Conservation (phyloP, 2,113 vertebrate species). For the Pedionomus torquatus region DNA sequence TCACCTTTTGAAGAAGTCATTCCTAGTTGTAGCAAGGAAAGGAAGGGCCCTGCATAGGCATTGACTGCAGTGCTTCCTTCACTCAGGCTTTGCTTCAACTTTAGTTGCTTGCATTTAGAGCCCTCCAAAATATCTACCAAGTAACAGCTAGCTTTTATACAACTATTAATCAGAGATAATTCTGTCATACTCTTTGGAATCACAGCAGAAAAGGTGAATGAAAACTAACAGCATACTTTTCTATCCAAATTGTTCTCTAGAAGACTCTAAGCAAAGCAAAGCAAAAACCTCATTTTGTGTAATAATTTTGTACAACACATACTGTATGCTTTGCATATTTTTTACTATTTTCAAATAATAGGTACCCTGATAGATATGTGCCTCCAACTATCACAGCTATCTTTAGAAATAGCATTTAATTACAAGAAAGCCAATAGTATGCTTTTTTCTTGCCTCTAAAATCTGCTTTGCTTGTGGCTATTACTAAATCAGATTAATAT, state of each 20-base stretch:
- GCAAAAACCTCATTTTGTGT: neutral
- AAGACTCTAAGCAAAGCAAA: neutral
- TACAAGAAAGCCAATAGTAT: neutral
- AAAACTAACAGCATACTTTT: neutral
- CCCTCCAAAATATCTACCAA: neutral
- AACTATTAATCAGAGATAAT: neutral
- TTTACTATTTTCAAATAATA: neutral
- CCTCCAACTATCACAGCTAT: neutral
- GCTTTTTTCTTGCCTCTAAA: neutral
- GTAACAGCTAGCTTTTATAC: neutral
- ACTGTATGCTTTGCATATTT: neutral
- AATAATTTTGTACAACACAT: neutral
- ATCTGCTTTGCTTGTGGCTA: neutral
- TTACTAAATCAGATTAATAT: neutral
- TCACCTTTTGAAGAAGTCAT: neutral
- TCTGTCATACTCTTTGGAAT: neutral
- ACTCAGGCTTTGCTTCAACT: neutral
- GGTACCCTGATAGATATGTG: neutral
- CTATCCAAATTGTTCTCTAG: neutral
- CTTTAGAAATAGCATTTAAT: neutral
- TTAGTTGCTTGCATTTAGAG: neutral
- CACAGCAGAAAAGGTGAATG: neutral
- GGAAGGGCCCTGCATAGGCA: neutral
- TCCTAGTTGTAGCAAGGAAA: neutral
- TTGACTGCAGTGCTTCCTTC: rapidly evolving